phyloP scores from a whole-genome alignment of 2,797 vertebrate genomes.

The Chrysocyon brachyurus region DNA sequence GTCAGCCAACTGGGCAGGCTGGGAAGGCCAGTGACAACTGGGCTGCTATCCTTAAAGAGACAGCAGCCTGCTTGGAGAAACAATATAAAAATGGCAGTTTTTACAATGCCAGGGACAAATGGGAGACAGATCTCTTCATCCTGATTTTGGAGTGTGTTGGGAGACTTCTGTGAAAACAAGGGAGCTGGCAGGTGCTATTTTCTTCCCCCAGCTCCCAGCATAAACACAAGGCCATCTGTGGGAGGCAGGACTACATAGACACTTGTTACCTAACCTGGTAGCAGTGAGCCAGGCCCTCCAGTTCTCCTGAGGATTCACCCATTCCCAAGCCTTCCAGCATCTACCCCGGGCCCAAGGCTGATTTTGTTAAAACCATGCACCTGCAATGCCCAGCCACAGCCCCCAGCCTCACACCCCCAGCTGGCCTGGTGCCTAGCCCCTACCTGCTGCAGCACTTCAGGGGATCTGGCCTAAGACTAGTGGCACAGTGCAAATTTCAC shows the following conservation, averaged over 20 bases:
- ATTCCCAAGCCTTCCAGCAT: background rate
- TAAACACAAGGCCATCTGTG: background rate
- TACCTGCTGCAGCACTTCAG: background rate
- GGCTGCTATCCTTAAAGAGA: background rate
- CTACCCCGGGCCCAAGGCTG: background rate
- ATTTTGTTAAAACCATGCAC: background rate
- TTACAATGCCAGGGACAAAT: background rate
- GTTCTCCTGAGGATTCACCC: background rate
- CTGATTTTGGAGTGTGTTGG: background rate
- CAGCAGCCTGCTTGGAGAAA: background rate
- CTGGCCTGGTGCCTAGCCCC: background rate
- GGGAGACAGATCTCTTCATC: background rate
- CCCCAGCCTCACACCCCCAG: background rate
- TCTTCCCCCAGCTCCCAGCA: background rate
- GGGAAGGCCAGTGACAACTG: background rate
- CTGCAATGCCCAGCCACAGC: background rate
- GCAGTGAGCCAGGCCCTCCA: background rate
- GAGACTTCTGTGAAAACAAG: background rate
- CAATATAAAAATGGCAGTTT: background rate
- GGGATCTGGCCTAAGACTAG: background rate
- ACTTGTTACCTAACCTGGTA: background rate
- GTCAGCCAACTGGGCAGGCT: background rate
- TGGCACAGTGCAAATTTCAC: background rate
- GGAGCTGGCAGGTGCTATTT: background rate
- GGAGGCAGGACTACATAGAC: background rate